Conservation (phyloP, 2,888 invertebrate species). For the Dasypolia templi region DNA sequence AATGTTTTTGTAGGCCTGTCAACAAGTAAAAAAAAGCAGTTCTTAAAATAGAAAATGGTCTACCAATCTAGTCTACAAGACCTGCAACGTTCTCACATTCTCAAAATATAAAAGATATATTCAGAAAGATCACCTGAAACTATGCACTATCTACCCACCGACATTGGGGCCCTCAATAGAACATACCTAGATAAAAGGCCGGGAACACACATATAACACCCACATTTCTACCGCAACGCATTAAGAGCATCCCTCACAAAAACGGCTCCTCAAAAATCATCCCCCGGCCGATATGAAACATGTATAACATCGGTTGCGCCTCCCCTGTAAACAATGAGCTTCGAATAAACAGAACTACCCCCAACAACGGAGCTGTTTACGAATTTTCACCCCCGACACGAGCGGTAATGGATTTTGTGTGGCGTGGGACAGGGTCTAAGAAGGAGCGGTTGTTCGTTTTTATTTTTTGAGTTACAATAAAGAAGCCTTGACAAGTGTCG, state of each 20-base stretch:
- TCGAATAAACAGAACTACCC: conserved; percentile 64
- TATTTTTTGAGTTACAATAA: no score
- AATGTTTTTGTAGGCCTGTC: no score
- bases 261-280: conserved; percentile 47
- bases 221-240: conserved; percentile 10
- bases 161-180: background rate
- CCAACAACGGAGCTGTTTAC: conserved; percentile 62
- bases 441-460: conserved; percentile 30
- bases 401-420: conserved; percentile 66
- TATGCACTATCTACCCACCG: background rate
- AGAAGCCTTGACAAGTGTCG: no score
- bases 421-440: conserved; percentile 15
- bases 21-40: no score
- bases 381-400: conserved; percentile 65
- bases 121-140: background rate
- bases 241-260: conserved; percentile 49
- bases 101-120: no score
- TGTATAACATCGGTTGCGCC: conserved; percentile 34
- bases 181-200: conserved; percentile 15
- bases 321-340: conserved; percentile 61
- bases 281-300: conserved; percentile 56
- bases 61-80: no score
- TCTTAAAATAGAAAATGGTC: no score
- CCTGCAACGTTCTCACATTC: no score
- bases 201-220: conserved; percentile 14